Evolutionary conservation across 1,140 invertebrate species (phyloP).

Genomic region (Drosophila orena): DNA sequence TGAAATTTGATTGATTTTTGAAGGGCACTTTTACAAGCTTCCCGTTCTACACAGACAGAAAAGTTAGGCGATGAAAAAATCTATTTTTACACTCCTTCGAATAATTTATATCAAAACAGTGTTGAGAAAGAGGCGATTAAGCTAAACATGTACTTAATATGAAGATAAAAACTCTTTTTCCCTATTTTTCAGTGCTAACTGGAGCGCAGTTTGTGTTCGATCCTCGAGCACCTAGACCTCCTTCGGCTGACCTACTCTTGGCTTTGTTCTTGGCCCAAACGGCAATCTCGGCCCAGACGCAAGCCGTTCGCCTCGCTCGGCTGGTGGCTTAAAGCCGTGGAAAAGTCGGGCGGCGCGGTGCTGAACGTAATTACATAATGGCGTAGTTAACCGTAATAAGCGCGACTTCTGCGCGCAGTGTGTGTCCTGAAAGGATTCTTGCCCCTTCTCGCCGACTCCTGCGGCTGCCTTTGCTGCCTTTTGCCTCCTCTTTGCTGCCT

Average conservation of each 20-base stretch:
- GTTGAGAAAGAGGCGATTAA: too few relatives aligned
- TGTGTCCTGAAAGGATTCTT: conserved; percentile 81
- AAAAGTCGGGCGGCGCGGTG: conserved; percentile 29
- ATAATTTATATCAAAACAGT: too few relatives aligned
- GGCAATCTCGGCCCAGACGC: conserved; percentile 28
- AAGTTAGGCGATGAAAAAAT: not conserved
- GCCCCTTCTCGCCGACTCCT: conserved; percentile 17
- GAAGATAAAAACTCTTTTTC: not conserved
- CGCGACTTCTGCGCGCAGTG: conserved; percentile 78
- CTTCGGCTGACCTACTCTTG: conserved; percentile 45
- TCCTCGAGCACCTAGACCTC: conserved; percentile 38
- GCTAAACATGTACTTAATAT: too few relatives aligned
- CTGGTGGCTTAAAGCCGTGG: conserved; percentile 51
- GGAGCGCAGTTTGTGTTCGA: conserved; percentile 25
- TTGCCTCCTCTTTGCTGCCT: not conserved
- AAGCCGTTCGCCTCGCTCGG: conserved; percentile 60
- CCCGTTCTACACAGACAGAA: not conserved
- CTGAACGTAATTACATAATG: conserved; percentile 81
- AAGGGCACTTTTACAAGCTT: conserved; percentile 5
- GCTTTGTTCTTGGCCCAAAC: conserved; percentile 45
- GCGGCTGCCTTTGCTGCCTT: conserved; percentile 5
- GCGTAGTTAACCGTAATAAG: conserved; percentile 81
- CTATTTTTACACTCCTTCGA: too few relatives aligned
- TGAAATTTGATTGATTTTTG: conserved; percentile 80
- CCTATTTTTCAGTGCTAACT: conserved; percentile 3